phyloP scores from a whole-genome alignment of 2,888 invertebrate genomes.

The Lepidocyrtoides sp. region DNA sequence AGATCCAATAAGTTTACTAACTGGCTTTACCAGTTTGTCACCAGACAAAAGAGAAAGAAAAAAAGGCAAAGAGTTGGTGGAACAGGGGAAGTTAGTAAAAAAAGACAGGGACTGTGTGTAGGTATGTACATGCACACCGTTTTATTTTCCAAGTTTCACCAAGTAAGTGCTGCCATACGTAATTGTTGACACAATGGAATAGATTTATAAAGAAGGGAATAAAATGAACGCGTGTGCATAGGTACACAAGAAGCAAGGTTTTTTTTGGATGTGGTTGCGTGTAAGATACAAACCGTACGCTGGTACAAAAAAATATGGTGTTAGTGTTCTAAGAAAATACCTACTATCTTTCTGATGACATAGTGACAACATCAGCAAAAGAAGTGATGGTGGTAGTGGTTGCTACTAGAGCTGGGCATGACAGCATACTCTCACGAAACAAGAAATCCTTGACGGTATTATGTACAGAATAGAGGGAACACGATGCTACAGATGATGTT shows the following conservation, averaged over 20 bases:
- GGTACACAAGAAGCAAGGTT: neutral
- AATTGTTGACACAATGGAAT: conserved; percentile 81
- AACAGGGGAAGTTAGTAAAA: too few relatives aligned
- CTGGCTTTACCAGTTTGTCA: conserved; percentile 56
- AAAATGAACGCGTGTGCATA: conserved; percentile 25
- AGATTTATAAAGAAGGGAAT: conserved; percentile 1
- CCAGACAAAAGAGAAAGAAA: neutral
- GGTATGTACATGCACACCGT: neutral
- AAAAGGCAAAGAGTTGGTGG: too few relatives aligned
- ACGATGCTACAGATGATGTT: conserved; percentile 12
- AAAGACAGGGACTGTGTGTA: neutral
- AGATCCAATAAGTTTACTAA: conserved; percentile 71
- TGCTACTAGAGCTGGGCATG: conserved; percentile 9
- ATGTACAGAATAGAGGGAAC: conserved; percentile 21
- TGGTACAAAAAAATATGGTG: too few relatives aligned
- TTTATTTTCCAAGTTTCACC: neutral
- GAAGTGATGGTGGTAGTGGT: conserved; percentile 27
- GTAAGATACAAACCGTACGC: neutral
- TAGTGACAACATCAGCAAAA: conserved; percentile 72
- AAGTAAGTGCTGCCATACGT: conserved; percentile 66
- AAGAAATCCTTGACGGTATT: conserved; percentile 61
- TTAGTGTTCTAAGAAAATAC: too few relatives aligned
- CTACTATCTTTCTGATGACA: conserved; percentile 51
- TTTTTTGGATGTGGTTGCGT: neutral
- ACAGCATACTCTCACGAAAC: conserved; percentile 22